Evolutionary conservation across 2,888 invertebrate species (phyloP).

Genomic region (Acronicta alni): DNA sequence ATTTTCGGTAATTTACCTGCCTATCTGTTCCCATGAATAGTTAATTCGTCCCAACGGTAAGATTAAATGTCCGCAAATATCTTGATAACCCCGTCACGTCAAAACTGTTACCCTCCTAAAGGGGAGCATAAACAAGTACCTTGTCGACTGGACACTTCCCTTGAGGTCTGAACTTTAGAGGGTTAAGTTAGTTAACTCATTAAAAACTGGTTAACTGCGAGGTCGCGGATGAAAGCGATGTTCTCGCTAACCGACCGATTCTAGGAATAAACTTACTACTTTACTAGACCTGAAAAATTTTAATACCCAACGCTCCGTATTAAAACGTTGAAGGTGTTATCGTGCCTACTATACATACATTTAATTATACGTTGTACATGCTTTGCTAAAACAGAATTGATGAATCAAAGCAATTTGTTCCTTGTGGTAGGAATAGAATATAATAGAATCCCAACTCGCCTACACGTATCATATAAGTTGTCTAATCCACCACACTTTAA

Average conservation of each 20-base stretch:
- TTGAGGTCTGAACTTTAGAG: conserved; percentile 50
- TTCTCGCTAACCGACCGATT: conserved; percentile 23
- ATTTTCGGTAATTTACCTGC: neutral
- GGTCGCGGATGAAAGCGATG: conserved; percentile 40
- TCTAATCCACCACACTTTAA: neutral
- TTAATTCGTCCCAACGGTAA: conserved; percentile 36
- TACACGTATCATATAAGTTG: neutral
- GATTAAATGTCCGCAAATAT: conserved; percentile 33
- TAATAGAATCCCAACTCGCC: neutral
- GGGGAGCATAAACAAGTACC: conserved; percentile 47
- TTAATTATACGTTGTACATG: too few relatives aligned
- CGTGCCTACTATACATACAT: too few relatives aligned
- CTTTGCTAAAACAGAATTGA: too few relatives aligned
- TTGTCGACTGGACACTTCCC: conserved; percentile 55
- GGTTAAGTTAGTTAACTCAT: conserved; percentile 60
- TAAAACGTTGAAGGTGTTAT: conserved; percentile 19
- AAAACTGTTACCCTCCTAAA: conserved; percentile 45
- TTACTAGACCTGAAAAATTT: conserved; percentile 17
- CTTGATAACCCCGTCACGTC: conserved; percentile 45
- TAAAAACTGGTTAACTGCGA: conserved; percentile 58
- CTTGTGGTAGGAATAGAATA: too few relatives aligned
- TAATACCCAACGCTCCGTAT: conserved; percentile 21
- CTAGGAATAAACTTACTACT: conserved; percentile 29
- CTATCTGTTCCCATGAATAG: conserved; percentile 18
- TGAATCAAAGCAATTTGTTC: too few relatives aligned